phyloP scores from a whole-genome alignment of 2,797 vertebrate genomes.

The Mormyrops boulengeri region DNA sequence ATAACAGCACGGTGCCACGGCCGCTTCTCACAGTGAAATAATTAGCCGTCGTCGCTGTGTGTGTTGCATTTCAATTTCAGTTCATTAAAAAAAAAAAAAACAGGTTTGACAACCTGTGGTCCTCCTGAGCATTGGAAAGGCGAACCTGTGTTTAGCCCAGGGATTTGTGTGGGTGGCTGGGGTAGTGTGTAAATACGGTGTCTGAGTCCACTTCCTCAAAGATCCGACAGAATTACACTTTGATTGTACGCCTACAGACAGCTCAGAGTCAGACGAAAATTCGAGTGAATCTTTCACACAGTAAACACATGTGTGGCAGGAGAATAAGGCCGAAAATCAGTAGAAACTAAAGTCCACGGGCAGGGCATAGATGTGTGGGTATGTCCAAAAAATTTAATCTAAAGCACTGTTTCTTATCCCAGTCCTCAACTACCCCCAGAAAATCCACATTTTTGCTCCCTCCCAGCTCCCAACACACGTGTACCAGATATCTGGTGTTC shows the following conservation, averaged over 20 bases:
- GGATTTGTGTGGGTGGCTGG: neutral
- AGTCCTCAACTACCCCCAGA: neutral
- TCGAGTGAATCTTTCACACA: neutral
- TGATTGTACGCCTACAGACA: slow-evolving; percentile 1
- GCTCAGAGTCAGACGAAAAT: neutral
- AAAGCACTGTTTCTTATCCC: neutral
- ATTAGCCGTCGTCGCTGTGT: neutral
- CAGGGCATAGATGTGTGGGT: neutral
- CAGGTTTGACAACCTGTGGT: neutral
- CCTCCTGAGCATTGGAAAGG: neutral
- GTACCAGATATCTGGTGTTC: neutral
- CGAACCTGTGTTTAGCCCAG: neutral
- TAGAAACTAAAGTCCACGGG: neutral
- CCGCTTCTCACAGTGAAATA: neutral
- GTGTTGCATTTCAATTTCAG: neutral
- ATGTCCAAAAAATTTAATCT: neutral
- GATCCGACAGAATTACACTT: neutral
- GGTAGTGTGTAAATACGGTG: neutral
- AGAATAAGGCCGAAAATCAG: neutral
- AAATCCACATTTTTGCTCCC: neutral
- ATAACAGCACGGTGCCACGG: neutral
- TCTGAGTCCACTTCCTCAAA: neutral
- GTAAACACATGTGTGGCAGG: neutral
- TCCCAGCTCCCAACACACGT: neutral
- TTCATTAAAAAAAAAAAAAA: neutral